Base-by-base conservation (phyloP, 2,797 vertebrate genomes). In the Myiotriccus ornatus region DNA sequence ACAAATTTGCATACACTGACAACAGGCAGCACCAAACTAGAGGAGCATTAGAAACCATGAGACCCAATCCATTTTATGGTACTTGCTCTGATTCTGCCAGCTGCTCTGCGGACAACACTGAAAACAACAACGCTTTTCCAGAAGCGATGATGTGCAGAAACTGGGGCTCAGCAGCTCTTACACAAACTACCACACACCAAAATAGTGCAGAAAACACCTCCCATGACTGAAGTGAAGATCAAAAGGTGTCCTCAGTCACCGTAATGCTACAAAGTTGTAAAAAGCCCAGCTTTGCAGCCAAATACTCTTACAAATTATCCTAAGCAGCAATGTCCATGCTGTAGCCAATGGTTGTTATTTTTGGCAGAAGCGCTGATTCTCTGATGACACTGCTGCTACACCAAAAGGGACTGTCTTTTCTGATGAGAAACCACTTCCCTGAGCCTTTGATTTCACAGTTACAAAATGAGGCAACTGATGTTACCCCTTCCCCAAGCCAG, bases 271-370 rank as follows among this genome's bases (percentile, higher is more conserved):
- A 11, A 55, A 53, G n/a, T 18, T 50, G 43, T 37, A 56, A 71
- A 89, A 95, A 70, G 13, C 47, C 73, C 56, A 73, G 70, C 37
- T 73, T 46, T 74, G n/a, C 37, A 76, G n/a, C 17, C 80, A 73
- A 89, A 84, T 44, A 55, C n/a, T 57, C 65, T 62, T 17, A 43
- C 2, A 12, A 21, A 32, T 70, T 49, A 56, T 9, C 19, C 67
- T n/a, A 39, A 62, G 83, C 56, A 94, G 44, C 55, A 69, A 34
- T 7, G 39, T 23, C 57, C 50, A 7, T 21, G 14, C 25, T 78
- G 34, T 30, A 89, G 59, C 37, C 60, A 39, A 35, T 2, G 15
- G 37, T 16, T 67, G 44, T 59, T 70, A 41, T 62, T 86, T 89
- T 49, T 73, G 89, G 34, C 56, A 70, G 67, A 79, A 63, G 60